Evolutionary conservation across 1,140 invertebrate species (phyloP), one percentile per base, ranked within the genome.

Genomic region (Neelides sp.): DNA sequence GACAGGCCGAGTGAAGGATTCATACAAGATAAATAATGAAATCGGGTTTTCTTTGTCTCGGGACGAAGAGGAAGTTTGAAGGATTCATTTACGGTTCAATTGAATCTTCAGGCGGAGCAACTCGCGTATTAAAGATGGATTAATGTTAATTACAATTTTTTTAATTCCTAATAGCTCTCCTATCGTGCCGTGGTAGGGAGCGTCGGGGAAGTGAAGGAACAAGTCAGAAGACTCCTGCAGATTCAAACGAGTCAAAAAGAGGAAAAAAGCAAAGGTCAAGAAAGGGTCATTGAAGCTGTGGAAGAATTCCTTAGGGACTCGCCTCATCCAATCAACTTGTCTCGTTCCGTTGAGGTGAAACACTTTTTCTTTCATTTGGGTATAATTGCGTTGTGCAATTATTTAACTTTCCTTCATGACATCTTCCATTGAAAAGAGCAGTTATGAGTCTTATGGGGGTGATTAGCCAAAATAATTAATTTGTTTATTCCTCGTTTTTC

Each of bases 101-200:
- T n/a, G n/a, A n/a, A n/a, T n/a, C n/a, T n/a, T n/a, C n/a, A n/a
- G n/a, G n/a, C n/a, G n/a, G n/a, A n/a, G n/a, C n/a, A n/a, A n/a
- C n/a, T n/a, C n/a, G n/a, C 27, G n/a, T 26, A 7, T 12, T 34
- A 50, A 48, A 13, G 3, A 52, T 44, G 24, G 3, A 41, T 43
- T 8, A 42, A 40, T 47, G 24, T 28, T 22, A 20, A 52, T n/a
- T 13, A 24, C 12, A 23, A 30, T 50, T 45, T 43, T 19, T 41
- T 46, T 24, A 62, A 58, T 55, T 59, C 52, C 43, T 64, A 59
- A 19, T 61, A 80, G 78, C 63, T 79, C 35, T 68, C 77, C 7
- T 80, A 78, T 63, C 69, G 77, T 24, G 73, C 76, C 19, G 70
- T 71, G 3, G 69, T 74, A 32, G 66, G 71, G 19, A 64, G 68